phyloP scores from a whole-genome alignment of 2,888 invertebrate genomes.

The Hirtodrosophila duncani region DNA sequence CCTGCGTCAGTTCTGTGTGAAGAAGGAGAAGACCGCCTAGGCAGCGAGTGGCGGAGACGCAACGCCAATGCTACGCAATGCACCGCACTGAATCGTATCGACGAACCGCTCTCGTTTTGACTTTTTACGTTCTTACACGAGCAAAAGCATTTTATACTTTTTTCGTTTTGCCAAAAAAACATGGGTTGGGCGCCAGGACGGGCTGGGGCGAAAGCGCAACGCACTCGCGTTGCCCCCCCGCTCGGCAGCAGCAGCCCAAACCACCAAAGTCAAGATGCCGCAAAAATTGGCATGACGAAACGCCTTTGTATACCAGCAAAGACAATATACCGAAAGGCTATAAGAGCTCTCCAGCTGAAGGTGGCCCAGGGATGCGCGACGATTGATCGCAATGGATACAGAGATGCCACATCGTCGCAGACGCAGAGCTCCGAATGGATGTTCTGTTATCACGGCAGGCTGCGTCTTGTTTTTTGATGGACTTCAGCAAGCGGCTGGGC shows the following conservation, averaged over 20 bases:
- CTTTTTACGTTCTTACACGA: too few species aligned
- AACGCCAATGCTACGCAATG: background rate
- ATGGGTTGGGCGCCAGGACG: slow-evolving; percentile 56
- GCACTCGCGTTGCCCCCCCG: slow-evolving; percentile 21
- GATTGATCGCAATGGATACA: too few species aligned
- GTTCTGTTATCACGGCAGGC: slow-evolving; percentile 20
- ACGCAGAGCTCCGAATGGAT: slow-evolving; percentile 7
- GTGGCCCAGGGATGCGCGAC: too few species aligned
- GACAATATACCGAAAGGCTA: too few species aligned
- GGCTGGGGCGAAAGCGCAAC: background rate
- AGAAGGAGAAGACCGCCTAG: slow-evolving; percentile 85
- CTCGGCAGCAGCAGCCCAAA: slow-evolving; percentile 18
- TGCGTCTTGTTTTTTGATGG: slow-evolving; percentile 8
- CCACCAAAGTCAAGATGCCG: slow-evolving; percentile 17
- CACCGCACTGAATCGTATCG: slow-evolving; percentile 18
- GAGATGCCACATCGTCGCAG: too few species aligned
- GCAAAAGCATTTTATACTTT: too few species aligned
- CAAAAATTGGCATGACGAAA: slow-evolving; percentile 2
- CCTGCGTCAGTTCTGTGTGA: slow-evolving; percentile 96
- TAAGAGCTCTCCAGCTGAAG: too few species aligned
- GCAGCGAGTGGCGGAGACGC: slow-evolving; percentile 22
- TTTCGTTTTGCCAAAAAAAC: slow-evolving; percentile 69
- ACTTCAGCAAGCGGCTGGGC: slow-evolving; percentile 39
- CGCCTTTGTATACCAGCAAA: too few species aligned
- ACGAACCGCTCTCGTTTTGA: slow-evolving; percentile 36